Base-by-base conservation (phyloP, 2,797 vertebrate genomes). In the Antrozous pallidus region DNA sequence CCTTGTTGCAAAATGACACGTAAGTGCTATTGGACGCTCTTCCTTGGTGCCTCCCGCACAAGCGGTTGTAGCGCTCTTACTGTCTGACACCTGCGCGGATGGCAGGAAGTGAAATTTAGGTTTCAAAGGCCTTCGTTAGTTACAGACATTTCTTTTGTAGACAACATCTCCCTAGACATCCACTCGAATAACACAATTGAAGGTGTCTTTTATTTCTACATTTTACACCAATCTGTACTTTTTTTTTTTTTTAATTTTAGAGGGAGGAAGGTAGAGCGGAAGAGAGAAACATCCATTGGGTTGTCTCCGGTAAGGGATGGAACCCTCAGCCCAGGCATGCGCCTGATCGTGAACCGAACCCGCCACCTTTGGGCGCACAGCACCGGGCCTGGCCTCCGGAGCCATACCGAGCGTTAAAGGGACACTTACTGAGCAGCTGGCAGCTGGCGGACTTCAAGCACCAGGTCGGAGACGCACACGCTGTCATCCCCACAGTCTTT, bases 401-500 rank as follows among this genome's bases (percentile, higher is more conserved):
- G 45, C 31, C 17, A 11, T 31, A 3, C 73, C 1, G 71, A 6
- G 26, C 10, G 45, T 70, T 10, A 16, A 42, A 67, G 40, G 70
- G 12, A 20, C 4, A 97, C 98, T 98, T 97, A 99, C 99, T 98
- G 94, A 0, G 94, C 92, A 74, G 98, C 96, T 22, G 97, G 96
- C 91, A 98, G 97, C 54, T 56, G 98, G 40, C 98, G 98, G 93
- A 99, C 98, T 9, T 95, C 97, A 85, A 99, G 98, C 95, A 98
- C 98, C 93, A 99, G 98, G 94, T 99, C 99, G 77, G 98, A 98
- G 45, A 98, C 93, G 94, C 99, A 99, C 80, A 99, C 93, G 6
- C 99, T 98, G 94, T 99, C 99, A n/a, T 98, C 98, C 69, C 99
- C 99, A 70, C 99, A 99, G 65, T 99, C 99, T 97, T 99, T 99